Evolutionary conservation across 2,113 vertebrate genomes (phyloP), one percentile per base, ranked within the genome.

Genomic region (Cottus gobio): DNA sequence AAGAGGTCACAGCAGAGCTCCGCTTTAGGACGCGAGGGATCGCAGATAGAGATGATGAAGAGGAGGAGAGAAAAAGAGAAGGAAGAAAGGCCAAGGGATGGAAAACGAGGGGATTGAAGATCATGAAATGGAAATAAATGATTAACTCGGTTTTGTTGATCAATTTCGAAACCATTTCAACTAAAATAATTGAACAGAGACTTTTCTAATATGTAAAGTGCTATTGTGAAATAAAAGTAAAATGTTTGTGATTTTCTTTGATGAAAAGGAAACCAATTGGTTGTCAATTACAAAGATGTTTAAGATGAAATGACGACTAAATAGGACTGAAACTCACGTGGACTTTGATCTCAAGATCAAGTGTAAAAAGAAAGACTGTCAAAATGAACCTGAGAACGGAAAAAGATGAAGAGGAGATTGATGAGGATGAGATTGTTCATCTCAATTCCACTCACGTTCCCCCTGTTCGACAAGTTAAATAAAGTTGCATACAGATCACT

Each of bases 401-500:
- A 50, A 4, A 42, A 42, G 42, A 62, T 46, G 63, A 67, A 22
- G 64, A 62, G 4, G 18, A 62, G 31, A 26, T 15, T 3, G 20
- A 50, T 9, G 46, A 48, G 46, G 74, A 50, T 0, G 31, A 50
- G 8, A 22, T 44, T 26, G 8, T 1, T 1, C n/a, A 46, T 30
- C 30, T 31, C 30, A 16, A 37, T 70, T 39, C n/a, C 36, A 15
- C 11, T 39, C 36, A 7, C 62, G 28, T 64, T n/a, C n/a, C 18
- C 11, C 20, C 5, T 8, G 8, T 52, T 69, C 26, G 28, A 70
- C 34, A 37, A 61, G 74, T 67, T 61, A 11, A 68, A 74, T 69
- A 46, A 73, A 66, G 42, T 30, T 46, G 50, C 31, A 58, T 22
- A 31, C 56, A 57, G 64, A 71, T 68, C 72, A 58, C n/a, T 42